Conservation (phyloP, 2,888 invertebrate genomes). For the Exocentrus adspersus region DNA sequence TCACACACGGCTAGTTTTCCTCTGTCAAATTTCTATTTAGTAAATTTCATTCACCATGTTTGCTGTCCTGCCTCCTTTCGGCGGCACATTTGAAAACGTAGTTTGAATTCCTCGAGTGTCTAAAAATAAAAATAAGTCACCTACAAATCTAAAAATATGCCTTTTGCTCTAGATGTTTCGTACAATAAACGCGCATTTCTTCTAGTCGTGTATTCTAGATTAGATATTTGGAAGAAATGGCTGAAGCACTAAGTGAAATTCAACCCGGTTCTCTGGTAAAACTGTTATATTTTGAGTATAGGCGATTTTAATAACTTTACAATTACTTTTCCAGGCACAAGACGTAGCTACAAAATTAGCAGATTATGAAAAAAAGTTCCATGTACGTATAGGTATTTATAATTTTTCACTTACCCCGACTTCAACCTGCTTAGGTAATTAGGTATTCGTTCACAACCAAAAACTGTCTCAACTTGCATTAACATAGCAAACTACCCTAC, state of each 20-base stretch:
- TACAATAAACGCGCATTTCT: conserved; percentile 22
- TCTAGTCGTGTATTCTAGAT: conserved; percentile 23
- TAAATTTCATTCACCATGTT: too few species aligned
- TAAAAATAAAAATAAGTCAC: conserved; percentile 53
- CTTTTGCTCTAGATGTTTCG: conserved; percentile 35
- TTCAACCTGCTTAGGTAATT: too few species aligned
- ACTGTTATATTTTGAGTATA: too few species aligned
- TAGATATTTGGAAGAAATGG: conserved; percentile 32
- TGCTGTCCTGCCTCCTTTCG: too few species aligned
- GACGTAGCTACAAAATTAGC: conserved; percentile 25
- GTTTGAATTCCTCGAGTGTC: too few species aligned
- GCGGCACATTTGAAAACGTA: too few species aligned
- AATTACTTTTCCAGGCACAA: conserved; percentile 6
- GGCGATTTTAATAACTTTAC: conserved; percentile 2
- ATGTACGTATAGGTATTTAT: conserved; percentile 32
- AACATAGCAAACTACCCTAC: too few species aligned
- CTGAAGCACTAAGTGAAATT: conserved; percentile 33
- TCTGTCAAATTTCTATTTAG: too few species aligned
- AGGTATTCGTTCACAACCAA: too few species aligned
- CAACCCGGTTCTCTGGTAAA: conserved; percentile 8
- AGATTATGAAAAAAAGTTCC: conserved; percentile 43
- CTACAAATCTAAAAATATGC: conserved; percentile 50
- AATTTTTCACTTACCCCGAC: too few species aligned
- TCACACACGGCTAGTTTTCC: too few species aligned
- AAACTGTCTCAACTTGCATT: too few species aligned